Base-by-base conservation (phyloP, 1,140 invertebrate genomes). In the Nephotettix cincticeps region DNA sequence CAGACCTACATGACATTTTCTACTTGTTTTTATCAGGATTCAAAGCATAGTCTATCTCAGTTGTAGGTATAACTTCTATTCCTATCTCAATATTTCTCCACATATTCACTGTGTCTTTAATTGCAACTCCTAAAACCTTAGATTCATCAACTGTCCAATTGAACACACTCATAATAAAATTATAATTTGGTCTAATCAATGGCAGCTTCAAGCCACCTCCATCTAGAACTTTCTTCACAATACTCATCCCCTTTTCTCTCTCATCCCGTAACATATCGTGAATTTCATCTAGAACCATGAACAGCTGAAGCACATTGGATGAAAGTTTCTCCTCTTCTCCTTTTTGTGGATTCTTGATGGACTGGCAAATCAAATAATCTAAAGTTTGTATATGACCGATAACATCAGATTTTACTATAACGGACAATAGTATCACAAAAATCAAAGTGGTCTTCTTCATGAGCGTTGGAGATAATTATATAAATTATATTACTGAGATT, bases 71-170 rank as follows among this genome's bases (percentile, higher is more conserved):
- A 32, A 64, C 32, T 1, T 4, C 23, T 29, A 64, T 32, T 4
- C 27, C 61, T 30, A 30, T 19, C 28, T 64, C 28, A 25, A 64
- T 64, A 32, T 64, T 21, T 30, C 4, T 64, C 61, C 61, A 64
- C 61, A 64, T 32, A 1, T 36, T 36, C 14, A 32, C 30, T 4
- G 30, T 64, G 25, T 32, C 61, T 36, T 32, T 64, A 1, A 64
- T 3, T 30, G 30, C 17, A 9, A 27, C 61, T 1, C 28, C 30
- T 4, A 64, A n/a, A 19, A 19, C 61, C 17, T 32, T 32, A 19
- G 30, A 32, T 4, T 64, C 61, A n/a, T 64, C 61, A 25, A 19
- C 30, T 4, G 61, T 64, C 61, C 61, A 64, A 32, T 64, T 32
- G 17, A 64, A 30, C 28, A 36, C 61, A 19, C n/a, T 32, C 61